A percentile compares a stretch with the other conserved stretches of the same genome.
Conservation (phyloP, 1,140 invertebrate genomes). For the Caenorhabditis inopinata region DNA sequence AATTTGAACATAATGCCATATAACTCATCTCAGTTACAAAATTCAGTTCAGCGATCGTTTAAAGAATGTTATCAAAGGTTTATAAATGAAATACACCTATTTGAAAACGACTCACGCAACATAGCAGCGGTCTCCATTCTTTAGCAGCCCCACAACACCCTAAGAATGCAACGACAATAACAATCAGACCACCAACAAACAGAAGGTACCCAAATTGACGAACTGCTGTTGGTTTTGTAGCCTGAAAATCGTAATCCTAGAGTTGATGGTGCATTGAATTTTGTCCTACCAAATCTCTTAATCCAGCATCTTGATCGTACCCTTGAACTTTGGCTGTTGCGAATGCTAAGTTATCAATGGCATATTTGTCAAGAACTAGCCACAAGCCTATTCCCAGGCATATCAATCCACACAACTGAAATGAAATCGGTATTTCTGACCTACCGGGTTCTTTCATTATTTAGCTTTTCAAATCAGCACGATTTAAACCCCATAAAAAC, state of each 20-base stretch:
- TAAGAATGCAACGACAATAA: slow-evolving; percentile 62
- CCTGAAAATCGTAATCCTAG: slow-evolving; percentile 47
- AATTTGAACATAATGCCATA: slow-evolving; percentile 1
- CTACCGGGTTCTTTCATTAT: neutral
- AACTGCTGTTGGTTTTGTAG: slow-evolving; percentile 64
- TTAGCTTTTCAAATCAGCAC: too few species aligned
- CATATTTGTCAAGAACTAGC: slow-evolving; percentile 65
- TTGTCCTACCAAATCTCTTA: slow-evolving; percentile 57
- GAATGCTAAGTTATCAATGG: slow-evolving; percentile 62
- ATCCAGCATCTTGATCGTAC: slow-evolving; percentile 60
- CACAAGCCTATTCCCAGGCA: slow-evolving; percentile 61
- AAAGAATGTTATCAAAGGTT: too few species aligned
- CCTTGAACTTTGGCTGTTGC: slow-evolving; percentile 62
- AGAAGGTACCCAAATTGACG: slow-evolving; percentile 64
- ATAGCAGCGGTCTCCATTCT: slow-evolving; percentile 63
- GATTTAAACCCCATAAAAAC: too few species aligned
- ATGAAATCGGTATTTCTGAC: neutral
- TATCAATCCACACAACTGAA: slow-evolving; percentile 63
- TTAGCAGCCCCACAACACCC: slow-evolving; percentile 66
- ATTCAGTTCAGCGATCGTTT: too few species aligned
- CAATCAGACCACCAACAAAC: slow-evolving; percentile 59
- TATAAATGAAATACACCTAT: neutral
- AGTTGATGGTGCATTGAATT: neutral
- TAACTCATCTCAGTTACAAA: too few species aligned
- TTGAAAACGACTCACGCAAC: slow-evolving; percentile 53